These are phyloP conservation scores for Melanerpes formicivorus DNA, from an alignment of 2,113 vertebrate species.

Conservation along the genomic window DNA sequence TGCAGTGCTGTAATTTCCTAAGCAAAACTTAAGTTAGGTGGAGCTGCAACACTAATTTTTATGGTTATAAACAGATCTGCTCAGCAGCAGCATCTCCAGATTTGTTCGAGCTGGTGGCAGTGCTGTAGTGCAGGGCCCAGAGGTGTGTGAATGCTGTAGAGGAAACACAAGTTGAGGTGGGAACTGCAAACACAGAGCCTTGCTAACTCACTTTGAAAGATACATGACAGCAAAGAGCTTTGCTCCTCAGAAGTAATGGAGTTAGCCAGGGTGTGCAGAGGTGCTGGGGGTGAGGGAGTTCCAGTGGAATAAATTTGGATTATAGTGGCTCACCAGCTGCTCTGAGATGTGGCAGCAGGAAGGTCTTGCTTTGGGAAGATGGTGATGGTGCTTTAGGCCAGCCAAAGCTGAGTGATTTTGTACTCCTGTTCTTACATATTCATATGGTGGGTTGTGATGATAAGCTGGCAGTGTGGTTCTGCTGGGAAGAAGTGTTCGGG, in stretches of 20 bases:
- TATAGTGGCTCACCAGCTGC: background rate
- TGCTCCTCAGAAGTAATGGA: background rate
- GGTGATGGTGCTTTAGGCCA: background rate
- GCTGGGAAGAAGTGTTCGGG: background rate
- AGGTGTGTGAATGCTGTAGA: background rate
- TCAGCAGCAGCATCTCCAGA: background rate
- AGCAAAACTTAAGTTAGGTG: slow-evolving; percentile 69
- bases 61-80: slow-evolving; percentile 28
- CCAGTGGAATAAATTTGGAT: background rate
- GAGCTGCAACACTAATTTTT: slow-evolving; percentile 74
- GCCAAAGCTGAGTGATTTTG: background rate
- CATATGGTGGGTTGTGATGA: background rate
- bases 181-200: background rate
- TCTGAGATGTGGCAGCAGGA: background rate
- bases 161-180: background rate
- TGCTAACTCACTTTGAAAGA: slow-evolving; percentile 22
- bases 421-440: background rate
- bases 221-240: slow-evolving; percentile 44
- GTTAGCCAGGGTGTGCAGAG: background rate
- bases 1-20: slow-evolving; percentile 62
- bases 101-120: slow-evolving; percentile 19
- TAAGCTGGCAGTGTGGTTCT: background rate
- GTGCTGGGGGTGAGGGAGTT: background rate
- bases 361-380: background rate
- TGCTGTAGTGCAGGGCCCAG: background rate